Conservation (phyloP, 2,113 vertebrate genomes). For the Equus quagga region DNA sequence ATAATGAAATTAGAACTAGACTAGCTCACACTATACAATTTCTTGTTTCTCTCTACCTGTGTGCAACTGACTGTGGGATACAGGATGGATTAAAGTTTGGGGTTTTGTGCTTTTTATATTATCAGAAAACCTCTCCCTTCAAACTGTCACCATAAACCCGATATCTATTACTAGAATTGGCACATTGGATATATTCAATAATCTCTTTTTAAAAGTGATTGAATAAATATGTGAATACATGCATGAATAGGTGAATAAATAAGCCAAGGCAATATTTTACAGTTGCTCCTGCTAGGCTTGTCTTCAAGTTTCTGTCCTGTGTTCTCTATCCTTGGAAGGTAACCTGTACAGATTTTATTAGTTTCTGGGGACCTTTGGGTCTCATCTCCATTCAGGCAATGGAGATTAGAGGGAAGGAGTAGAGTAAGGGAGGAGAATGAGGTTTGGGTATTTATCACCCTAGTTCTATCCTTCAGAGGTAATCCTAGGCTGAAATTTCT, state of each 20-base stretch:
- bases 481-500: not conserved
- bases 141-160: not conserved
- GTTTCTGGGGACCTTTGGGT: not conserved
- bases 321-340: not conserved
- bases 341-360: not conserved
- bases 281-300: fast-evolving
- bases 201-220: not conserved
- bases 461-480: not conserved
- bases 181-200: not conserved
- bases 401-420: not conserved
- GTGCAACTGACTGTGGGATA: not conserved
- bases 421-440: not conserved
- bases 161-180: not conserved
- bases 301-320: not conserved
- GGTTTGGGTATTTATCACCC: not conserved
- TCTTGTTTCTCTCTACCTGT: not conserved
- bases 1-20: not conserved
- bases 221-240: not conserved
- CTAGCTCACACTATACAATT: not conserved
- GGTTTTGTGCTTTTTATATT: not conserved
- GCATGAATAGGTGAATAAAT: not conserved
- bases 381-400: not conserved
- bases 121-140: not conserved
- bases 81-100: not conserved
- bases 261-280: not conserved